Evolutionary conservation across 2,888 invertebrate species (phyloP), one percentile per base, ranked within the genome.

Genomic region (Pecten maximus): DNA sequence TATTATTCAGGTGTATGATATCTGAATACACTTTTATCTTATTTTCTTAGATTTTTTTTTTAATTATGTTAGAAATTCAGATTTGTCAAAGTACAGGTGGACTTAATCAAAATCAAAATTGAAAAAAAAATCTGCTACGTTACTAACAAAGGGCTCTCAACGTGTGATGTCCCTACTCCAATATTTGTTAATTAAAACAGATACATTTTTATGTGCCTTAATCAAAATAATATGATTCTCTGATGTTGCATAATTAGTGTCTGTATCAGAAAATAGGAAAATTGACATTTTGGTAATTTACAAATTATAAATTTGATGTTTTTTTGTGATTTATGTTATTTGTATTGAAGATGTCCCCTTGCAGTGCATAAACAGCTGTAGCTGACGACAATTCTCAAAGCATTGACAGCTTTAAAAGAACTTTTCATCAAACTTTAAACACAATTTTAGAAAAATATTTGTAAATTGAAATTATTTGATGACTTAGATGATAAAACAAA

Each of bases 231-330:
- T 8, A 6, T 6, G 28, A 74, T 35, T 74, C 35, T 35, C 10
- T 74, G 74, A 74, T 74, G 74, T 74, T 35, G 35, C 74, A 54
- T 74, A 74, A 74, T 74, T 74, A 74, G 23, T 35, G 28, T 74
- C 35, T 74, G 74, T 74, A 74, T 28, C 74, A 74, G 10, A 35
- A 74, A 74, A 28, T 74, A 74, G 28, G 74, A 74, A 54, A 74
- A 74, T 74, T 74, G 74, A 74, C 74, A 74, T 74, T 74, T 74
- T 35, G 74, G 35, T 74, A 74, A 74, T 74, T 74, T 74, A 74
- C 74, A 35, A 74, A 74, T 74, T 74, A 74, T 74, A 10, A 74
- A 74, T 74, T 60, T 35, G 35, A 74, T 35, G 35, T 74, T 74
- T 74, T 35, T 74, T 74, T 10, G 19, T 74, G 74, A 74, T 74